Conservation (phyloP, 2,888 invertebrate species). For the Antheraea assamensis region DNA sequence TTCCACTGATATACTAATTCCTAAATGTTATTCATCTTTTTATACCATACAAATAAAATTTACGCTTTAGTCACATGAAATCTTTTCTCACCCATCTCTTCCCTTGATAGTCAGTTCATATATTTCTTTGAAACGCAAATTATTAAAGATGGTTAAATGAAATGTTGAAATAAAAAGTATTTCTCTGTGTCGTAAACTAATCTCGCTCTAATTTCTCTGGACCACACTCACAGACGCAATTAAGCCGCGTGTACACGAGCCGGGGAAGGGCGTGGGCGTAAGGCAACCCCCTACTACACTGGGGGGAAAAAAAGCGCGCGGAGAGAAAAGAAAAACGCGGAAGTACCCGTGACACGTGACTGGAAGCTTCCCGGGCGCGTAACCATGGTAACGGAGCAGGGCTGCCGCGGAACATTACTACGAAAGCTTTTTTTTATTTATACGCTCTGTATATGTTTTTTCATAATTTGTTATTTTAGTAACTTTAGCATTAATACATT, state of each 20-base stretch:
- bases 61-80: too few relatives aligned
- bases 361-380: constrained; percentile 77
- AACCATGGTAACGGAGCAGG: constrained; percentile 65
- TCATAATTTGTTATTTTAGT: background rate
- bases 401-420: constrained; percentile 28
- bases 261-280: constrained; percentile 35
- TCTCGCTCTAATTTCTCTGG: constrained; percentile 79
- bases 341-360: constrained; percentile 80
- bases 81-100: too few relatives aligned
- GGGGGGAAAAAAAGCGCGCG: constrained; percentile 70
- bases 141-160: background rate
- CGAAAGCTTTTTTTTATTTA: background rate
- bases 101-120: too few relatives aligned
- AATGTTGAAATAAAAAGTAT: constrained; percentile 18
- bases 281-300: constrained; percentile 43
- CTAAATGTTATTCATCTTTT: too few relatives aligned
- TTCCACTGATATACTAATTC: too few relatives aligned
- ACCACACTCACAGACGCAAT: constrained; percentile 83
- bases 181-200: constrained; percentile 55
- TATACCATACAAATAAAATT: too few relatives aligned
- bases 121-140: too few relatives aligned
- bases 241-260: constrained; percentile 78
- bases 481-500: background rate
- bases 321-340: constrained; percentile 75
- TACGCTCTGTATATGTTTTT: background rate